Percentiles rank a stretch among this genome's conserved stretches.
phyloP scores from a whole-genome alignment of 2,888 invertebrate species.

The Anarsia innoxiella region DNA sequence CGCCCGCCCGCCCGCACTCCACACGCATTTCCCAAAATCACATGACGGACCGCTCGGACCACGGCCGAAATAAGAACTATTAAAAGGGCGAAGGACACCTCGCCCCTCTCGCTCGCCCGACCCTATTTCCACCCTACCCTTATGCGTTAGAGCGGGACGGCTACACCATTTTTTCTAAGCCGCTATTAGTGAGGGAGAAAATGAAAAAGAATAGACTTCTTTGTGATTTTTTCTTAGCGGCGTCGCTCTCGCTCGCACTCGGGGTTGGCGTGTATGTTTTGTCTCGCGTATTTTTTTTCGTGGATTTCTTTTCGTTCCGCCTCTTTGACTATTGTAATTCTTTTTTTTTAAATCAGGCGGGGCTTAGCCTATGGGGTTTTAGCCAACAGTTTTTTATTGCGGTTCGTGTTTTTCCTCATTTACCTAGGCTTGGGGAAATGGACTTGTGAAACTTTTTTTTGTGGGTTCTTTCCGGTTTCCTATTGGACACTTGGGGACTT shows the following conservation, averaged over 20 bases:
- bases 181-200: conserved; percentile 70
- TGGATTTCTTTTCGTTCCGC: conserved; percentile 65
- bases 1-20: conserved; percentile 28
- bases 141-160: conserved; percentile 58
- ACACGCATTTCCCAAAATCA: conserved; percentile 38
- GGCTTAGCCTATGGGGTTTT: conserved; percentile 61
- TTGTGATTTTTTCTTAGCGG: conserved; percentile 70
- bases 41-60: conserved; percentile 59
- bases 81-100: conserved; percentile 59
- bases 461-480: conserved; percentile 8
- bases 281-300: conserved; percentile 52
- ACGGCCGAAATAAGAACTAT: conserved; percentile 66
- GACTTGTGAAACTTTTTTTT: conserved; percentile 13
- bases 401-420: conserved; percentile 47
- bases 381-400: conserved; percentile 52
- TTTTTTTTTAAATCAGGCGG: conserved; percentile 66
- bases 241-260: conserved; percentile 57
- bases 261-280: conserved; percentile 25
- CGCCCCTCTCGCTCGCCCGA: conserved; percentile 65
- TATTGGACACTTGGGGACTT: conserved; percentile 10
- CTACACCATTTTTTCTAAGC: conserved; percentile 70
- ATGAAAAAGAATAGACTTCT: conserved; percentile 73
- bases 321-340: conserved; percentile 61
- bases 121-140: conserved; percentile 54
- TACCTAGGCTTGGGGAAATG: conserved; percentile 42